These are phyloP conservation scores for Tyto alba DNA, from an alignment of 2,113 vertebrate genomes.

Conservation along the genomic window DNA sequence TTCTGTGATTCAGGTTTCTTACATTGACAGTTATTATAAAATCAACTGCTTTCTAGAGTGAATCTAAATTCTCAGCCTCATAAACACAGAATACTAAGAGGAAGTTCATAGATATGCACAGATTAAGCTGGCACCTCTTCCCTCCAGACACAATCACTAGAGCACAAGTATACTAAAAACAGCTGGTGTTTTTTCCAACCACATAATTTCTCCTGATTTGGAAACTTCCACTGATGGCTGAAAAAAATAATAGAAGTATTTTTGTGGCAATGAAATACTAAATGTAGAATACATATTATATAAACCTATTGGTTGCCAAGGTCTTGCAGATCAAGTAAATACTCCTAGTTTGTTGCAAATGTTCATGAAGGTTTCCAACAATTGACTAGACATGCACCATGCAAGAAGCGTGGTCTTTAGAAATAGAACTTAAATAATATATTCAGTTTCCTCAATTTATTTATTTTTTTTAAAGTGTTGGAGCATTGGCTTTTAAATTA, in stretches of 20 bases:
- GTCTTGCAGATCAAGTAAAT: neutral
- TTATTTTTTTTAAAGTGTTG: neutral
- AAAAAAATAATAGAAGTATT: neutral
- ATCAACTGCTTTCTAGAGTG: rapidly evolving
- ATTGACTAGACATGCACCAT: neutral
- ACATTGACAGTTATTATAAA: neutral
- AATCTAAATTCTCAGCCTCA: neutral
- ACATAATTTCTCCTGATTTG: neutral
- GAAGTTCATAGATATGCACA: neutral
- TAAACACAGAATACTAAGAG: too few relatives aligned
- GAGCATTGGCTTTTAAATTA: neutral
- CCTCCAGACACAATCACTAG: neutral
- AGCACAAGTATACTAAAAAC: neutral
- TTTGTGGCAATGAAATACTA: neutral
- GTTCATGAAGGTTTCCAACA: neutral
- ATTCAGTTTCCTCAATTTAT: neutral
- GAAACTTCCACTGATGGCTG: neutral
- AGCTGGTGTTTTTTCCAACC: neutral
- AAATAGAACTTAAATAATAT: neutral
- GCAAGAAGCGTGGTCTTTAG: neutral
- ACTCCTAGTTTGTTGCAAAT: neutral
- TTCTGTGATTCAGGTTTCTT: neutral
- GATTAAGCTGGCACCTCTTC: neutral
- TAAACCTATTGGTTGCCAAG: neutral
- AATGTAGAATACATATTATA: neutral